Percentiles rank a stretch among this genome's conserved stretches.
Evolutionary conservation across 2,888 invertebrate genomes (phyloP).

Genomic region (Sinohyriopsis cumingii): DNA sequence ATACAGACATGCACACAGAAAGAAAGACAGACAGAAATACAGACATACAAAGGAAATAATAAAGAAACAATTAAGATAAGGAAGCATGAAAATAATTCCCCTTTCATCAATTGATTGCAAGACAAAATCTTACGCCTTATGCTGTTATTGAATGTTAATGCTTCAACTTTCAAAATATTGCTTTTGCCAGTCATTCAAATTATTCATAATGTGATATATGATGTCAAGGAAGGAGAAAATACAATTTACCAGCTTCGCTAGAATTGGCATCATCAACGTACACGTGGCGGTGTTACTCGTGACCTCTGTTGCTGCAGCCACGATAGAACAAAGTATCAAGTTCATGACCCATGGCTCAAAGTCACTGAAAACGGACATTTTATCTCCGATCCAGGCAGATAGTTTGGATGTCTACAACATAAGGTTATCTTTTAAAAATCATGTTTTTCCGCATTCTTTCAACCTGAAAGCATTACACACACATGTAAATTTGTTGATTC

Average conservation of each 20-base stretch:
- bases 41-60: too few species aligned
- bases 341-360: conserved; percentile 60
- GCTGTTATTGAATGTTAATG: too few species aligned
- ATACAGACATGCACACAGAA: too few species aligned
- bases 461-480: too few species aligned
- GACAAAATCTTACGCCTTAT: too few species aligned
- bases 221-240: neutral
- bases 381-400: conserved; percentile 58
- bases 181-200: neutral
- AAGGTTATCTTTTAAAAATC: neutral
- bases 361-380: conserved; percentile 49
- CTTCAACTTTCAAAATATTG: neutral
- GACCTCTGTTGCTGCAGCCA: conserved; percentile 64
- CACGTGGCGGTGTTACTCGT: conserved; percentile 68
- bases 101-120: too few species aligned
- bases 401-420: conserved; percentile 61
- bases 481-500: too few species aligned
- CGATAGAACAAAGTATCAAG: conserved; percentile 58
- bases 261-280: conserved; percentile 68
- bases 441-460: too few species aligned
- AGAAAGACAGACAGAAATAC: too few species aligned
- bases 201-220: neutral
- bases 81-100: too few species aligned
- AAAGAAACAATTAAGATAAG: too few species aligned
- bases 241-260: conserved; percentile 60